These are phyloP conservation scores for Drosophila barbarae DNA, from an alignment of 2,888 invertebrate species.

Conservation along the genomic window DNA sequence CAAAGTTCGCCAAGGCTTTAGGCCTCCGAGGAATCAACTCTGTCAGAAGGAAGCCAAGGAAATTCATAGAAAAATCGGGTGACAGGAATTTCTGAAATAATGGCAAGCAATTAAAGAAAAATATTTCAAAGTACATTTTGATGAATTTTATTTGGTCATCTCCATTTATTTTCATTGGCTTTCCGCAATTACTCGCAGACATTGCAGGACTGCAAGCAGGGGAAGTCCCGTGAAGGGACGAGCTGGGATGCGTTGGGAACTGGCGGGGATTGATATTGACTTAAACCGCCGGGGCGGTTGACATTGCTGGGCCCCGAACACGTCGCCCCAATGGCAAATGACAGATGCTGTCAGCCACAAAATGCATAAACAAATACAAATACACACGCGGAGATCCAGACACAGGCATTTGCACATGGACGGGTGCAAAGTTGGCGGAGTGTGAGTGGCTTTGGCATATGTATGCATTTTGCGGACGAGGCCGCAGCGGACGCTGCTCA, in stretches of 20 bases:
- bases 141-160: slow-evolving; percentile 10
- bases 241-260: slow-evolving; percentile 24
- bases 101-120: neutral
- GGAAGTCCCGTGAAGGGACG: slow-evolving; percentile 1
- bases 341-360: slow-evolving; percentile 74
- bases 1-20: neutral
- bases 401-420: slow-evolving; percentile 10
- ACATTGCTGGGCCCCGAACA: slow-evolving; percentile 44
- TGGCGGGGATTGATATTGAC: slow-evolving; percentile 56
- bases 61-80: neutral
- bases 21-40: neutral
- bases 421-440: neutral
- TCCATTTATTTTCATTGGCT: slow-evolving; percentile 18
- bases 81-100: neutral
- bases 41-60: neutral
- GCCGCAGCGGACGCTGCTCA: slow-evolving; percentile 69
- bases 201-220: neutral
- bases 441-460: slow-evolving; percentile 58
- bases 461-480: slow-evolving; percentile 67
- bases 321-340: slow-evolving; percentile 62
- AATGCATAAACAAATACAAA: slow-evolving; percentile 51
- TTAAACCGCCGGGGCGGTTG: slow-evolving; percentile 60
- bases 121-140: neutral
- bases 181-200: slow-evolving; percentile 31
- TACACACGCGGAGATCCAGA: slow-evolving; percentile 15